Conservation (phyloP, 2,113 vertebrate species). For the Brachionichthys hirsutus region DNA sequence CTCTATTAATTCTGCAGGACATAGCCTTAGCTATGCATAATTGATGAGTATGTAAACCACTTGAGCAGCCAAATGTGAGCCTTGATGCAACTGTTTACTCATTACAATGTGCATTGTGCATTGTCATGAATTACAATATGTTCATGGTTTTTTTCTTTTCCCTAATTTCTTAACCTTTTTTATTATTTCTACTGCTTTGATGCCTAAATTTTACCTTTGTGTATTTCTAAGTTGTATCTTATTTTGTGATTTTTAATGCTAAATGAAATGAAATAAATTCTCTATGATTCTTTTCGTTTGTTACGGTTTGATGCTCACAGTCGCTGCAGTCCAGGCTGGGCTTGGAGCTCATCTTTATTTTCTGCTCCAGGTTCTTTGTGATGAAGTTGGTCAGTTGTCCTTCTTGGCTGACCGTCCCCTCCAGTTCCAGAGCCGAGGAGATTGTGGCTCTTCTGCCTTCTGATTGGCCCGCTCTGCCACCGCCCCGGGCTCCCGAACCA, state of each 20-base stretch:
- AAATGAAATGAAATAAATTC: too few relatives aligned
- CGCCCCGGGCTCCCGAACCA: constrained; percentile 58
- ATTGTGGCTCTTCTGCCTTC: constrained; percentile 83
- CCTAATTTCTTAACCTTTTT: too few relatives aligned
- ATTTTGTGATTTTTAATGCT: too few relatives aligned
- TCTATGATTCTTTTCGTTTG: neutral
- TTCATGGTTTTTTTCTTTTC: too few relatives aligned
- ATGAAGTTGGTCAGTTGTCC: constrained; percentile 87
- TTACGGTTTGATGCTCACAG: constrained; percentile 63
- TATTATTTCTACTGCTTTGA: too few relatives aligned
- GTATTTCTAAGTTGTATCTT: too few relatives aligned
- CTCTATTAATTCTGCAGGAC: neutral
- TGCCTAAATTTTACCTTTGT: too few relatives aligned
- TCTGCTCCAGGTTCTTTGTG: constrained; percentile 88
- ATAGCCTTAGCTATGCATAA: constrained; percentile 11
- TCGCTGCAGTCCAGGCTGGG: constrained; percentile 80
- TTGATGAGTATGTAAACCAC: constrained; percentile 5
- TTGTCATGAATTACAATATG: too few relatives aligned
- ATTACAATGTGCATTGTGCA: too few relatives aligned
- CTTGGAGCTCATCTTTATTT: constrained; percentile 88
- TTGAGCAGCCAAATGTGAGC: too few relatives aligned
- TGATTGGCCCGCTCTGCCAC: constrained; percentile 70
- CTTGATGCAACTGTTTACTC: too few relatives aligned
- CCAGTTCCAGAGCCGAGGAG: constrained; percentile 82
- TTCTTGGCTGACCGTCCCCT: constrained; percentile 83